Base-by-base conservation (phyloP, 2,797 vertebrate species). In the Stomatorhinus walkeri region DNA sequence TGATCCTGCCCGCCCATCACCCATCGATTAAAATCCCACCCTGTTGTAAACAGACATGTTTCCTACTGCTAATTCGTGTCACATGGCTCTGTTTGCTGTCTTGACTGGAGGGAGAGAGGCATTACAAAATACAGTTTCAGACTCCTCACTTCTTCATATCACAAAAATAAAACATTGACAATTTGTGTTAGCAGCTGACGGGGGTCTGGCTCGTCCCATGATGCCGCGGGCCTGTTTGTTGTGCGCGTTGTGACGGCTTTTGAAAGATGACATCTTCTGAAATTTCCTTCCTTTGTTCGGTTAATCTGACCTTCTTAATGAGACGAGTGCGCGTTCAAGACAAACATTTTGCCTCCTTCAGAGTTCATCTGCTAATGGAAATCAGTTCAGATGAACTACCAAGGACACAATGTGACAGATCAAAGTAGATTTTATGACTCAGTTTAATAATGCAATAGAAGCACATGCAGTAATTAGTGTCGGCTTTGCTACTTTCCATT, bases 391-490 rank as follows among this genome's bases (percentile, higher is more conserved):
- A 43, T 79, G 72, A 79, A 43, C 72, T 79, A 79, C 72, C 72
- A 79, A 79, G 36, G 72, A n/a, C 36, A 79, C 72, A 79, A 43
- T 79, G 40, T 79, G 72, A 79, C 16, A 79, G 72, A 79, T 79
- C 40, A 43, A 79, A 79, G 72, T 43, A 43, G 36, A 79, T 43
- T 79, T 79, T 16, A 87, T n/a, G 28, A 56, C 24, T 85, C 14
- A 54, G 59, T 54, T 22, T 54, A 87, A 87, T 40, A 56, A 56
- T 88, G 40, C 59, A 24, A 8, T 88, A 88, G 19, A 72, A 24
- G 64, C 36, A 88, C 22, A 88, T 61, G 72, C 72, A 79, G 36
- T 79, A 59, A 43, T 87, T 87, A 59, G 59, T 87, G 52, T 85
- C 24, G n/a, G n/a, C 46, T 54, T 86, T 86, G 51, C 22, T 54